phyloP scores from a whole-genome alignment of 2,113 vertebrate species.

The Protomyctophum bolini region DNA sequence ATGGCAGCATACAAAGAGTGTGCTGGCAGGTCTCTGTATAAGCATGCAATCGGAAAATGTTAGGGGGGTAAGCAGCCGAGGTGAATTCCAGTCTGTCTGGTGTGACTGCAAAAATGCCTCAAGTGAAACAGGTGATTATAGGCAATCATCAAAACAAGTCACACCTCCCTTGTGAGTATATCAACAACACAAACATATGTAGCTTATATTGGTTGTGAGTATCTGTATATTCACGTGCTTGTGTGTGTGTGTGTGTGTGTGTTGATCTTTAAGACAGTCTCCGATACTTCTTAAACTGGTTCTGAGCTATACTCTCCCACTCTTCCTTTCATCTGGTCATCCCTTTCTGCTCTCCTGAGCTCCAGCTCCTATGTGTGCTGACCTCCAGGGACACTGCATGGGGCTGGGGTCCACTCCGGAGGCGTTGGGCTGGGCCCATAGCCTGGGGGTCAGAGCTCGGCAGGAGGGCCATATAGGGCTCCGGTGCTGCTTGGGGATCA shows the following conservation, averaged over 20 bases:
- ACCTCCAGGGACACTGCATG: constrained; percentile 57
- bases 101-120: constrained; percentile 13
- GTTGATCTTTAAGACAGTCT: constrained; percentile 50
- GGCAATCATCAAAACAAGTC: constrained; percentile 6
- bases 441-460: constrained; percentile 41
- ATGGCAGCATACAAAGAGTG: no score
- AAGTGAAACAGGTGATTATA: constrained; percentile 22
- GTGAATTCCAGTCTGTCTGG: background rate
- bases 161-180: background rate
- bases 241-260: background rate
- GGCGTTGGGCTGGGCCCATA: constrained; percentile 47
- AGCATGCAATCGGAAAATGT: no score
- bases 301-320: constrained; percentile 48
- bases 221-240: no score
- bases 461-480: constrained; percentile 41
- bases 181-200: constrained; percentile 5
- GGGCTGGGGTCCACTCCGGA: constrained; percentile 41
- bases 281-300: constrained; percentile 30
- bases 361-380: constrained; percentile 62
- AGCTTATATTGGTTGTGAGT: no score
- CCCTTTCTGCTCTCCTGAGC: constrained; percentile 40
- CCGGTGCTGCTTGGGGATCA: constrained; percentile 1
- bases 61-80: background rate
- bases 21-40: background rate
- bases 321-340: constrained; percentile 56